Evolutionary conservation across 2,113 vertebrate genomes (phyloP).

Genomic region (Ursus arctos): DNA sequence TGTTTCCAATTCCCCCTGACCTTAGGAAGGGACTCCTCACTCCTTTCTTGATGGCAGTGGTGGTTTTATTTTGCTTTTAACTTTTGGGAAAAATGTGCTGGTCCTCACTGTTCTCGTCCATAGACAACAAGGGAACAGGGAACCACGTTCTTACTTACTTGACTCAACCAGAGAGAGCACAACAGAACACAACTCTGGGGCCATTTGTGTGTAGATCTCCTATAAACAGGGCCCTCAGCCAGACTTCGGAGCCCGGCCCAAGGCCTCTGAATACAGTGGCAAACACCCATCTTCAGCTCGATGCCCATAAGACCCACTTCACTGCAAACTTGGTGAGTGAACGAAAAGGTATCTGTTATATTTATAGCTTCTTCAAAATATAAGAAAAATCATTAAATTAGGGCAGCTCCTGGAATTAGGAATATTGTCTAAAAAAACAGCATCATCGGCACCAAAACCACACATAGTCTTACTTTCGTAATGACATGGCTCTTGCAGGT

Average conservation of each 20-base stretch:
- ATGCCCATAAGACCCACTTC: neutral
- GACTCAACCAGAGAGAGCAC: neutral
- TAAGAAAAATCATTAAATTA: neutral
- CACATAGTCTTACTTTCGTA: neutral
- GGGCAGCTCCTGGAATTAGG: neutral
- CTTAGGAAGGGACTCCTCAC: neutral
- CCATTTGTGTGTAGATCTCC: neutral
- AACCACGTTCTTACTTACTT: neutral
- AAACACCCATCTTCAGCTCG: neutral
- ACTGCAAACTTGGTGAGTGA: neutral
- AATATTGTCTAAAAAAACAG: neutral
- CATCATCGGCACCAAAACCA: neutral
- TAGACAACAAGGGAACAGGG: neutral
- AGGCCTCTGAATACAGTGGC: neutral
- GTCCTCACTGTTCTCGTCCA: neutral
- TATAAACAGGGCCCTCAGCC: neutral
- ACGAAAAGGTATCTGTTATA: neutral
- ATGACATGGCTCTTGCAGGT: conserved; percentile 1
- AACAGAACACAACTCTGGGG: neutral
- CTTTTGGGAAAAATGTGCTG: neutral
- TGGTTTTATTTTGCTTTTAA: conserved; percentile 3
- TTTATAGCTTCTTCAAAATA: neutral
- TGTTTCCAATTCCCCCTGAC: neutral
- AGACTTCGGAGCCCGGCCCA: neutral
- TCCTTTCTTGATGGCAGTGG: neutral